phyloP scores from a whole-genome alignment of 1,140 invertebrate species.

The Drepana arcuata region DNA sequence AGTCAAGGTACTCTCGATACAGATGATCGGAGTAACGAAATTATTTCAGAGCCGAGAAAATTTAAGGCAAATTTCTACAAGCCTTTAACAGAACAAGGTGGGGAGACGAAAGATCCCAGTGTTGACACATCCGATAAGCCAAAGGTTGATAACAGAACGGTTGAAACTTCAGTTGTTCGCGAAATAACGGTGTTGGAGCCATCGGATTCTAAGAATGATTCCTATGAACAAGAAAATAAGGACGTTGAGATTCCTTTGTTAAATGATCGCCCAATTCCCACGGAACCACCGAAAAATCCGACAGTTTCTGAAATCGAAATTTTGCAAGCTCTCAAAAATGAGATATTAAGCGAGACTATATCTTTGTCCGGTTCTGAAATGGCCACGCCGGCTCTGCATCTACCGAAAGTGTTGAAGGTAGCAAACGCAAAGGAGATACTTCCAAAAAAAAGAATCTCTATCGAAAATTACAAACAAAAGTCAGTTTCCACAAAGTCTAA shows the following conservation, averaged over 20 bases:
- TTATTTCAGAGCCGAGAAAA: conserved; percentile 1
- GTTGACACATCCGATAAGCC: too few species aligned
- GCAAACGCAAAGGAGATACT: conserved; percentile 41
- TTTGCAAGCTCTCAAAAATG: conserved; percentile 63
- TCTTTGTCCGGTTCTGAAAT: conserved; percentile 24
- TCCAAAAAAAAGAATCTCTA: conserved; percentile 59
- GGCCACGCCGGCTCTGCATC: conserved; percentile 40
- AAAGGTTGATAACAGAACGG: background rate
- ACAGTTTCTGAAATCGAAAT: conserved; percentile 63
- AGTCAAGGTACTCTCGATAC: too few species aligned
- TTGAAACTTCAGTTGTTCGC: background rate
- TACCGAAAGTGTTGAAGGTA: conserved; percentile 59
- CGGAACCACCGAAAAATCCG: conserved; percentile 11
- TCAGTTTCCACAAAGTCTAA: background rate
- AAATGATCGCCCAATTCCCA: conserved; percentile 30
- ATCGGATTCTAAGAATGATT: too few species aligned
- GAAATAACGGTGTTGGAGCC: background rate
- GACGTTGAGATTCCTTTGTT: conserved; percentile 44
- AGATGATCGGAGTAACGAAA: too few species aligned
- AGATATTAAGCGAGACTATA: conserved; percentile 50
- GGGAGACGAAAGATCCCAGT: too few species aligned
- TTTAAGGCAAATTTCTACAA: conserved; percentile 35
- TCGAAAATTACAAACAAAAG: conserved; percentile 68
- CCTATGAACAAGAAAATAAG: conserved; percentile 3
- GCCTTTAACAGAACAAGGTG: conserved; percentile 15